Conservation (phyloP, 2,797 vertebrate species). For the Holocentrus rufus region DNA sequence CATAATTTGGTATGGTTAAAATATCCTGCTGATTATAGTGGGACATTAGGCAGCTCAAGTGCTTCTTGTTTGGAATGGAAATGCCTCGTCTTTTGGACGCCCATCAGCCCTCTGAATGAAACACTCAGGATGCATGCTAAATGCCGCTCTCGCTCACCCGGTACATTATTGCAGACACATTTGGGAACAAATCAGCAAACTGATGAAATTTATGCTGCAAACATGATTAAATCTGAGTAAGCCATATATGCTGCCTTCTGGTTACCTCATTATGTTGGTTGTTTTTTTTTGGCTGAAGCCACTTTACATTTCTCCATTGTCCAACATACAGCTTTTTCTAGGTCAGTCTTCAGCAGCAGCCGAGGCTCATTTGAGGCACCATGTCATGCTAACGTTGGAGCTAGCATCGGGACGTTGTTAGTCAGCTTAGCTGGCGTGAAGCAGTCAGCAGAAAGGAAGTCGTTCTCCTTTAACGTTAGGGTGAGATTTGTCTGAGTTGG, state of each 20-base stretch:
- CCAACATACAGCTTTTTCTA: conserved; percentile 26
- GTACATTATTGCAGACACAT: conserved; percentile 63
- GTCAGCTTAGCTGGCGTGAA: conserved; percentile 35
- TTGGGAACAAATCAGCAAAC: conserved; percentile 47
- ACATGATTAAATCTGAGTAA: conserved; percentile 28
- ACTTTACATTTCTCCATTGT: conserved; percentile 13
- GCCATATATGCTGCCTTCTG: neutral
- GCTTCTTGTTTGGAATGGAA: conserved; percentile 22
- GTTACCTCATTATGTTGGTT: neutral
- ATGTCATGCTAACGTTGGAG: conserved; percentile 26
- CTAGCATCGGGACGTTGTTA: conserved; percentile 19
- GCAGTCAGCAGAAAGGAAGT: conserved; percentile 56
- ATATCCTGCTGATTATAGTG: conserved; percentile 42
- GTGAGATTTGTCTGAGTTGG: conserved; percentile 56
- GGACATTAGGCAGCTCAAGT: conserved; percentile 43
- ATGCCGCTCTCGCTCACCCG: conserved; percentile 34
- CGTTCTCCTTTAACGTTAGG: conserved; percentile 37
- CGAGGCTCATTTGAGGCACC: conserved; percentile 17
- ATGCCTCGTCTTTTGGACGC: conserved; percentile 22
- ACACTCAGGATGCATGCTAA: conserved; percentile 52
- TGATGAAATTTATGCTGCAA: conserved; percentile 51
- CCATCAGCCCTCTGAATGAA: conserved; percentile 42
- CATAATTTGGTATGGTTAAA: conserved; percentile 43
- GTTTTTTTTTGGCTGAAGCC: neutral
- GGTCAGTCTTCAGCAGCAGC: conserved; percentile 24